phyloP scores from a whole-genome alignment of 37 sponge, comb jelly and placozoan genomes.

The Haliclona indistincta region DNA sequence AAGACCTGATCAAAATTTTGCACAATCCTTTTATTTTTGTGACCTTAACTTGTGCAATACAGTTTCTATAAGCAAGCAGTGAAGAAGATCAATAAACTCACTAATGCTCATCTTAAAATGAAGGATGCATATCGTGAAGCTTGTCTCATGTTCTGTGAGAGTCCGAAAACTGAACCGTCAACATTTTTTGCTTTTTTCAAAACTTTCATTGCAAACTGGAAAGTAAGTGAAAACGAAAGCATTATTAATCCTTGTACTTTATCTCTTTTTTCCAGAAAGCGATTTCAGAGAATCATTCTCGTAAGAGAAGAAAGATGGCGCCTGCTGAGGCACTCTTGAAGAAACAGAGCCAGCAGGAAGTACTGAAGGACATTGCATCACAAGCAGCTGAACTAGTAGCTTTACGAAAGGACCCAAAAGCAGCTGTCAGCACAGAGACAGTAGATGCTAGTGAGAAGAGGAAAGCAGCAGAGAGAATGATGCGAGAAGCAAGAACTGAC shows the following conservation, averaged over 20 bases:
- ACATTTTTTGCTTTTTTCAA: slow-evolving; percentile 75
- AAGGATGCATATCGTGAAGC: slow-evolving; percentile 80
- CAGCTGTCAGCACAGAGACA: too few relatives aligned
- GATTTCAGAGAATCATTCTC: slow-evolving; percentile 30
- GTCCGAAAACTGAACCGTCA: slow-evolving; percentile 65
- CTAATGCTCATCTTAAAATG: slow-evolving; percentile 67
- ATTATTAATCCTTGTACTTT: neutral
- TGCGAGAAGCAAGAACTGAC: too few relatives aligned
- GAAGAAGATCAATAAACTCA: slow-evolving; percentile 54
- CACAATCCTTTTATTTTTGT: neutral
- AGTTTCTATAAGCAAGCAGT: slow-evolving; percentile 68
- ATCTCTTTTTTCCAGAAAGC: slow-evolving; percentile 33
- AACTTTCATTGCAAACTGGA: slow-evolving; percentile 64
- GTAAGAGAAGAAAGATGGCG: slow-evolving; percentile 10
- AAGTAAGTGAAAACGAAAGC: slow-evolving; percentile 38
- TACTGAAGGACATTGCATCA: slow-evolving; percentile 19
- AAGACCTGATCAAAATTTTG: neutral
- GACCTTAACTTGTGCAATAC: slow-evolving; percentile 44
- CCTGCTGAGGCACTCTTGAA: slow-evolving; percentile 10
- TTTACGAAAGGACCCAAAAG: neutral
- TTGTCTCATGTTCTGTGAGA: slow-evolving; percentile 80
- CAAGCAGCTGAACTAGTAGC: slow-evolving; percentile 36
- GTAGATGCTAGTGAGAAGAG: too few relatives aligned
- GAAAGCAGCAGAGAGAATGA: too few relatives aligned
- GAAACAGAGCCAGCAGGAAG: slow-evolving; percentile 20